Base-by-base conservation (phyloP, 1,140 invertebrate genomes). In the Branchinecta lindahli region DNA sequence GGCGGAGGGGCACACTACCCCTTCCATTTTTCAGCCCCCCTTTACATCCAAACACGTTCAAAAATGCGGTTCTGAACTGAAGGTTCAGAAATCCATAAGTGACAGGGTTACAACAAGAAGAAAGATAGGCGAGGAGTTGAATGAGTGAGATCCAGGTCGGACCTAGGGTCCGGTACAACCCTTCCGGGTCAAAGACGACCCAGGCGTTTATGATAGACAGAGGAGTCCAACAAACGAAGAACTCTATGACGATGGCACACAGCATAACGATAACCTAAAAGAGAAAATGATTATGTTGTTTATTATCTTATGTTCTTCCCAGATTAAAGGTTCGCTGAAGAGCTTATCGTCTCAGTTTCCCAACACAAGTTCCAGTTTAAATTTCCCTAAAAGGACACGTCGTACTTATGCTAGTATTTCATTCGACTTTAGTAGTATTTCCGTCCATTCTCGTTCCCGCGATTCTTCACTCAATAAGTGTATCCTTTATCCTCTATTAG, bases 161-260 rank as follows among this genome's bases (percentile, higher is more conserved):
- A 7, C 83, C 83, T 10, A 84, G 73, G 44, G 73, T 72, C 12
- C 77, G 76, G 74, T 84, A 84, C 20, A 86, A 81, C 47, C 78
- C 76, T 7, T 77, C 74, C 5, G 81, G 80, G 72, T 84, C 80
- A 74, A 87, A 86, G 0, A 85, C 77, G 8, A 81, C 81, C 72
- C 85, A 81, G 6, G 86, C 86, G 75, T 86, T 86, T 44, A 88
- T 79, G 21, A 85, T 79, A 74, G 86, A 88, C 0, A 88, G 77
- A 0, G 88, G 88, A 8, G 86, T 87, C 87, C 87, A 89, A 76
- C 87, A 89, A 46, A 88, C 80, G 77, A 89, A 89, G 77, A 88
- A 89, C 74, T 88, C 86, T 8, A 87, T 74, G 9, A 89, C 86
- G 5, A 89, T 82, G 5, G 83, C 81, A 72, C 84, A 82, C 18